Percentiles rank a stretch among this genome's conserved stretches.
Evolutionary conservation across 2,797 vertebrate species (phyloP).

Genomic region (Macrochelys suwanniensis): DNA sequence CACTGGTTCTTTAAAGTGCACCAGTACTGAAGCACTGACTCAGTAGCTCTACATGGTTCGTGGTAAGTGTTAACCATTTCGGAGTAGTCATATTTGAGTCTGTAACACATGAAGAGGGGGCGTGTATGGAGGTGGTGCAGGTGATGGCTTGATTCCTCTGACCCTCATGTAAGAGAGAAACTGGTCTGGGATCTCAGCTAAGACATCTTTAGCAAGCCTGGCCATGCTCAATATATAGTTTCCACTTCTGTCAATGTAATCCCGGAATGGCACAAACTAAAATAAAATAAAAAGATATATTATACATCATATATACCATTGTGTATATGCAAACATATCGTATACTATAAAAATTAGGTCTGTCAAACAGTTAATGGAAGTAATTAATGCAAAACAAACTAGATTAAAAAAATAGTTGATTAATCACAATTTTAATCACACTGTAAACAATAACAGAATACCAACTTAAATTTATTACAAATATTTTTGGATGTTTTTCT

Average conservation of each 20-base stretch:
- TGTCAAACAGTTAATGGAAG: no score
- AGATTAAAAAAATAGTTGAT: no score
- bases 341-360: not conserved
- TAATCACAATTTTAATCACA: no score
- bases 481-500: no score
- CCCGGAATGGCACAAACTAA: conserved; percentile 97
- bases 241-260: conserved; percentile 96
- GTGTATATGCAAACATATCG: not conserved
- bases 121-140: conserved; percentile 94
- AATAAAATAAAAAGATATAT: not conserved
- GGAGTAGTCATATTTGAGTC: conserved; percentile 92
- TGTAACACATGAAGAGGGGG: conserved; percentile 90
- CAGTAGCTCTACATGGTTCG: conserved; percentile 40
- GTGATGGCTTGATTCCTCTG: conserved; percentile 95
- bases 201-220: conserved; percentile 94
- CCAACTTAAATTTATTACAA: no score
- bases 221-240: conserved; percentile 97
- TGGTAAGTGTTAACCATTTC: not conserved
- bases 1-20: conserved; percentile 76
- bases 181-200: conserved; percentile 97
- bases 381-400: no score
- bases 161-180: conserved; percentile 98
- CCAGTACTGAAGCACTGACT: conserved; percentile 75
- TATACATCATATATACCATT: not conserved
- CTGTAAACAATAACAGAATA: no score